phyloP scores from a whole-genome alignment of 2,797 vertebrate genomes.

The Acanthis flammea region DNA sequence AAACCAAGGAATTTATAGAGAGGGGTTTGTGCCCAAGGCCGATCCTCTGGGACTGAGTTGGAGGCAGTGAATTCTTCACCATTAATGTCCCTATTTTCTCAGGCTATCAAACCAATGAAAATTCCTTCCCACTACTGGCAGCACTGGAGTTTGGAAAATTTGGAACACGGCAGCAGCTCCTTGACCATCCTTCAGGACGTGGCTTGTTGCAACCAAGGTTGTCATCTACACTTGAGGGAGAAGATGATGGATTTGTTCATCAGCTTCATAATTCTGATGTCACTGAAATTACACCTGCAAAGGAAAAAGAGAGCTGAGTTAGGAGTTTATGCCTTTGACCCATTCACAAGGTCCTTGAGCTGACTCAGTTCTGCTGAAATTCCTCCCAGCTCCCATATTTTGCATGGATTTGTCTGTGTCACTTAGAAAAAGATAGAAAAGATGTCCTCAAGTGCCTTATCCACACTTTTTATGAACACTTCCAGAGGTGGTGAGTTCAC shows the following conservation, averaged over 20 bases:
- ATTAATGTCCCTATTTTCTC: not conserved
- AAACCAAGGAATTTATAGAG: not conserved
- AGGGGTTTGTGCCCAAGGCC: not conserved
- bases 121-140: not conserved
- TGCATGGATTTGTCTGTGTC: not conserved
- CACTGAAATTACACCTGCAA: not conserved
- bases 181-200: accelerated
- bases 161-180: not conserved
- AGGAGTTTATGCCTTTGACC: not conserved
- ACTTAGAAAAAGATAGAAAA: not conserved
- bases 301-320: not conserved
- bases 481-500: not conserved
- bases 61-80: not conserved
- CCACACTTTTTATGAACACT: not conserved
- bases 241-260: not conserved
- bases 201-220: not conserved
- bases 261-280: not conserved
- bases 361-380: not conserved
- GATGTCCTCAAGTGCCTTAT: accelerated
- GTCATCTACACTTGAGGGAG: not conserved
- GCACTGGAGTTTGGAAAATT: not conserved
- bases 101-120: not conserved
- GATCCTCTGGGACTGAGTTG: not conserved
- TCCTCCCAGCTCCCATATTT: accelerated
- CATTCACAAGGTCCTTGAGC: not conserved